Evolutionary conservation across 2,113 vertebrate species (phyloP), one percentile per base, ranked within the genome.

Genomic region (Scortum barcoo): DNA sequence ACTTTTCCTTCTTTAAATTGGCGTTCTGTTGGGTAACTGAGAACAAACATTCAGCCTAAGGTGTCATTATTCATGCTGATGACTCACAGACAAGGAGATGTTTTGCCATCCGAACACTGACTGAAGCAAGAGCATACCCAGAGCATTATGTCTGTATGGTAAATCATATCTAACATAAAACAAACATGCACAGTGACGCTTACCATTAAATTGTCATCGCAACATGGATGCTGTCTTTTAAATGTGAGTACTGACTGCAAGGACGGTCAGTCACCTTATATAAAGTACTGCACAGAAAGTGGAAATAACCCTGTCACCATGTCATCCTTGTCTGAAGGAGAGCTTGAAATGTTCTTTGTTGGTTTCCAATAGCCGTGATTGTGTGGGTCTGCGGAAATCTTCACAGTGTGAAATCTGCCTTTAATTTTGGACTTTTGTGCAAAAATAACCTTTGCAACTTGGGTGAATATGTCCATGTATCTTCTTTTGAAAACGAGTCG

Each of bases 41-140:
- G 83, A 85, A 73, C 86, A 88, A 89, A 90, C 80, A 81, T 71
- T 74, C 44, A 76, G 73, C 79, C 72, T 42, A 75, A 79, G 75
- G 78, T 83, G 78, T 81, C 89, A 89, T 86, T 76, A 78, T 80
- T 88, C 61, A 76, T 68, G 58, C 11, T 30, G 65, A 78, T 82
- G 78, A 88, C 71, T 90, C 81, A 77, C 26, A 88, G 73, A 71
- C 68, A 30, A 57, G 53, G 53, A 73, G 33, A 62, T 65, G 51
- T 67, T 83, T 69, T 67, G 17, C 61, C 22, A 36, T 62, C 44
- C 66, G 61, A 88, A 57, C 11, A 48, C 22, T 19, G 60, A 70
- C 36, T 36, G 30, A 58, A 36, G 40, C 22, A 46, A 51, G 70
- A 61, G 61, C 11, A 38, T 24, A 1, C 20, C 46, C 46, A n/a